Base-by-base conservation (phyloP, 2,797 vertebrate species). In the Acanthurus lineatus region DNA sequence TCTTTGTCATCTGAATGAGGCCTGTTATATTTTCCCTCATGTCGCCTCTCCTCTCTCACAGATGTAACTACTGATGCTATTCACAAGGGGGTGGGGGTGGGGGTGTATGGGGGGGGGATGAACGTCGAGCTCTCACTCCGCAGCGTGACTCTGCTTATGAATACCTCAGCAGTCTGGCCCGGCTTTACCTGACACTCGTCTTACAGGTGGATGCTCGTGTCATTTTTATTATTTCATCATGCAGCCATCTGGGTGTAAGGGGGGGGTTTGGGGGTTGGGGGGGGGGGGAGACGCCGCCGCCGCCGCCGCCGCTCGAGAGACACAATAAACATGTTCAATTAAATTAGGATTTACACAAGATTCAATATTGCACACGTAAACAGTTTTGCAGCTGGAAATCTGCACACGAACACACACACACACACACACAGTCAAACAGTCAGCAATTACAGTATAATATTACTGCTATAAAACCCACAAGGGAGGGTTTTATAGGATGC, bases 1-100 rank as follows among this genome's bases (percentile, higher is more conserved):
- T 58, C 77, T 91, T 86, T 89, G 90, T 93, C 91, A 88, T 86
- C 71, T 70, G 82, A 90, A 88, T 52, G 88, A 89, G 73, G 71
- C 82, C 67, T 12, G 65, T 74, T 81, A 57, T 62, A 83, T 84
- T 85, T 57, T 17, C 67, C 57, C 71, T 79, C 63, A 19, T 73
- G 82, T 73, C 79, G 72, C 77, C 52, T 69, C 71, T 66, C 64
- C 32, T 82, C 68, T 68, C 59, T 78, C 76, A 62, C 84, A 77
- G 82, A 87, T 88, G 87, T 87, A 88, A 64, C 79, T 17, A 70
- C 81, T 19, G 81, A 74, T 56, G 83, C 66, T n/a, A 57, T 9
- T 84, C 86, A 76, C 60, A 6, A 51, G 79, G 78, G 85, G n/a
- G n/a, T n/a, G n/a, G n/a, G n/a, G n/a, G n/a, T n/a, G n/a, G n/a